These are phyloP conservation scores for Megalops atlanticus DNA, from an alignment of 2,113 vertebrate genomes.

Conservation along the genomic window DNA sequence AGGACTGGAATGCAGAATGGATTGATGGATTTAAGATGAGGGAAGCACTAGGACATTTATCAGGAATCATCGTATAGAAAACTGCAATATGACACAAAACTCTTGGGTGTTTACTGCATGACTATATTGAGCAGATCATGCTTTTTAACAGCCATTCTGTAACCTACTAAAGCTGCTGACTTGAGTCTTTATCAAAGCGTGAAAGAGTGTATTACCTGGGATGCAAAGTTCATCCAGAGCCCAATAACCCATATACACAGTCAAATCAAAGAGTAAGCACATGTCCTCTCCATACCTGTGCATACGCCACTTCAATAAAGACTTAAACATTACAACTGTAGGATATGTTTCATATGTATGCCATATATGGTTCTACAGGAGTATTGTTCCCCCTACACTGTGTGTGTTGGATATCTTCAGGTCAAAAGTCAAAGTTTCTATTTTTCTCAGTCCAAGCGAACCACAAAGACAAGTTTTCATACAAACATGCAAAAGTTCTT, in stretches of 20 bases:
- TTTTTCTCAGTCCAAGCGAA: constrained; percentile 14
- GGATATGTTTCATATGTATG: too few relatives aligned
- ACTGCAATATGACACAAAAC: constrained; percentile 1
- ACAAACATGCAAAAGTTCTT: constrained; percentile 2
- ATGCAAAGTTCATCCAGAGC: neutral
- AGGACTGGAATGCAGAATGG: neutral
- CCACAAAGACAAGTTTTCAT: neutral
- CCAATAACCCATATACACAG: neutral
- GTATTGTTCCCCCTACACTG: neutral
- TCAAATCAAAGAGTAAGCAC: too few relatives aligned
- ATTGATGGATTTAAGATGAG: constrained; percentile 3
- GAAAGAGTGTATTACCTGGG: neutral
- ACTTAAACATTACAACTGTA: too few relatives aligned
- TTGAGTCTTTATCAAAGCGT: neutral
- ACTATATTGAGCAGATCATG: neutral
- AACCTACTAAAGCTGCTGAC: neutral
- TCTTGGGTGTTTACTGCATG: neutral
- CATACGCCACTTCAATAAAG: too few relatives aligned
- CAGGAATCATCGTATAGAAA: neutral
- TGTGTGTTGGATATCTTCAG: neutral
- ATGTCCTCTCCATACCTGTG: too few relatives aligned
- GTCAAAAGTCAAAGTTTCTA: neutral
- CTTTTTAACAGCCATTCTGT: constrained; percentile 7
- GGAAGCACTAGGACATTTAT: constrained; percentile 1
- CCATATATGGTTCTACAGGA: too few relatives aligned